phyloP scores from a whole-genome alignment of 2,113 vertebrate genomes.

The Sigmodon hispidus region DNA sequence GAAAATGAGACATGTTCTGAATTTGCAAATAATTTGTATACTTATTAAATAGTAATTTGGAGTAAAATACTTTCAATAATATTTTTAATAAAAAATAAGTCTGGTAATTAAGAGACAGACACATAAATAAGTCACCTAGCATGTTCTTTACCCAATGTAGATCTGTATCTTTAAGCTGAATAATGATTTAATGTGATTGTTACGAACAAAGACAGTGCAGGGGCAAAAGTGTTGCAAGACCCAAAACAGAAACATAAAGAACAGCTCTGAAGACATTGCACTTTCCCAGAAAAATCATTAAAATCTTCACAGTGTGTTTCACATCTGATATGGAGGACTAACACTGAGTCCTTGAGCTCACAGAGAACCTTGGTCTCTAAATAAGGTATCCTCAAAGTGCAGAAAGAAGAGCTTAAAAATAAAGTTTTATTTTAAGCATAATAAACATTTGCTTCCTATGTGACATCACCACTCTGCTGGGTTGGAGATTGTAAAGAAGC shows the following conservation, averaged over 20 bases:
- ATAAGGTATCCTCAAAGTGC: not conserved
- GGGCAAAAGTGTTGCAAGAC: not conserved
- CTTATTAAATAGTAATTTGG: slow-evolving; percentile 8
- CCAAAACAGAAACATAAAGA: not conserved
- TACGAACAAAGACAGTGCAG: not conserved
- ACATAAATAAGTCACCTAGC: not conserved
- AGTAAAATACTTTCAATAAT: not conserved
- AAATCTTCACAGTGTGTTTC: not conserved
- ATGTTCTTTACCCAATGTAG: not conserved
- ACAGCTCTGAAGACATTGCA: not conserved
- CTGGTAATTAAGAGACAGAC: not conserved
- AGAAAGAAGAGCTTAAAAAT: not conserved
- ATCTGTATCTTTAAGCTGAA: not conserved
- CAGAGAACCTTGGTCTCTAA: not conserved
- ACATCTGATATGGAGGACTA: not conserved
- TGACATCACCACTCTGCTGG: not conserved
- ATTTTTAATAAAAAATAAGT: not conserved
- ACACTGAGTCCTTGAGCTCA: not conserved
- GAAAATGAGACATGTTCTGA: not conserved
- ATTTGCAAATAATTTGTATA: not conserved
- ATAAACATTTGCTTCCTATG: not conserved
- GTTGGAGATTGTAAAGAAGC: not conserved
- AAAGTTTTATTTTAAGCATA: not conserved
- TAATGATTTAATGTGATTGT: not conserved
- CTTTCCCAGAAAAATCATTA: not conserved